Evolutionary conservation across 2,113 vertebrate genomes (phyloP), one percentile per base, ranked within the genome.

Genomic region (Leucopsar rothschildi): DNA sequence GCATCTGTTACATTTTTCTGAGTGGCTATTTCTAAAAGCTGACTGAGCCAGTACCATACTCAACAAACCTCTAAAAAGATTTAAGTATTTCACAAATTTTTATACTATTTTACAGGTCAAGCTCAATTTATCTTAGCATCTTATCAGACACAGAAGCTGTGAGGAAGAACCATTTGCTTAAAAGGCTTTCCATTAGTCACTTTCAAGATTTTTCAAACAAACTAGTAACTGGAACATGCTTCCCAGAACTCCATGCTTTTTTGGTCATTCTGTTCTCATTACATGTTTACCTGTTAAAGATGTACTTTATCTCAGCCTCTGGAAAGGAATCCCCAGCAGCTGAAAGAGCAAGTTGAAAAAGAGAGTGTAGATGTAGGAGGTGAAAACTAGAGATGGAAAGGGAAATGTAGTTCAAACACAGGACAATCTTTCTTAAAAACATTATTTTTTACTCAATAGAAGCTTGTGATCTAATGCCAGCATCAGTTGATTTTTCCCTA

Each of bases 401-500:
- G 21, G 59, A 95, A 88, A 86, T 35, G 55, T 47, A 76, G 88
- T 86, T 96, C 82, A 90, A 90, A 80, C 27, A 83, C 14, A 90
- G 88, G 63, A 82, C 79, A 2, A 45, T 56, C 42, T 72, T 84
- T 69, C 35, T 44, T 53, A 60, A 12, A 45, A 77, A 37, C 11
- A 42, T 35, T 50, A 21, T 22, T 86, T 90, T 85, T 90, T 55
- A 93, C 70, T 90, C 37, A 88, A 77, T 39, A 88, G 40, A 80
- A 90, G 35, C 71, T 88, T 92, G 35, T 90, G 85, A 94, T 86
- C 66, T 57, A 72, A 82, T 76, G 71, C 83, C 71, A 90, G 63
- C 47, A 94, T 85, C 88, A 94, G 79, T 70, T 95, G 82, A 94
- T 90, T 93, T 90, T 80, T 39, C 76, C 64, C 55, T 83, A 47